Conservation (phyloP, 2,113 vertebrate genomes). For the Smithornis capensis region DNA sequence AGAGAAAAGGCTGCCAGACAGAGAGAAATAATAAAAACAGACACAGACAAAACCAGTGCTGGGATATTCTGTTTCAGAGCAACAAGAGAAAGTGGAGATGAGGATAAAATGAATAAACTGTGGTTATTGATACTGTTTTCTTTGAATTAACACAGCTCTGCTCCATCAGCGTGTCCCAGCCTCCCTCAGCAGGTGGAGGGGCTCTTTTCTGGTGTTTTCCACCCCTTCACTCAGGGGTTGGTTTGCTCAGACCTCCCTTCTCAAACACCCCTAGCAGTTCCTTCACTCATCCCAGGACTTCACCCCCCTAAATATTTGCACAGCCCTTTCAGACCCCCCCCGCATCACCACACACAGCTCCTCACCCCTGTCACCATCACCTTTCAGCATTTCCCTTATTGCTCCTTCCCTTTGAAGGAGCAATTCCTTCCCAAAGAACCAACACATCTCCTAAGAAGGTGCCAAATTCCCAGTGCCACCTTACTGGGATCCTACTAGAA, state of each 20-base stretch:
- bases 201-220: not conserved
- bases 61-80: not conserved
- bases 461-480: not conserved
- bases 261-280: not conserved
- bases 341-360: fast-evolving
- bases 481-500: not conserved
- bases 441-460: fast-evolving
- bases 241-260: not conserved
- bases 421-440: not conserved
- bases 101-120: not conserved
- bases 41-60: not conserved
- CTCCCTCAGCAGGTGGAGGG: not conserved
- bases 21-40: not conserved
- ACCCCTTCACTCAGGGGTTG: fast-evolving
- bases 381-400: not conserved
- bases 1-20: not conserved
- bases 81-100: not conserved
- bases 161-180: not conserved
- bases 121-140: fast-evolving
- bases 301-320: not conserved
- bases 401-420: not conserved
- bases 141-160: not conserved
- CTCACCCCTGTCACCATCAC: not conserved
- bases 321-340: not conserved
- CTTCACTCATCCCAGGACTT: not conserved